Evolutionary conservation across 2,797 vertebrate species (phyloP).

Genomic region (Triplophysa yarkandensis): DNA sequence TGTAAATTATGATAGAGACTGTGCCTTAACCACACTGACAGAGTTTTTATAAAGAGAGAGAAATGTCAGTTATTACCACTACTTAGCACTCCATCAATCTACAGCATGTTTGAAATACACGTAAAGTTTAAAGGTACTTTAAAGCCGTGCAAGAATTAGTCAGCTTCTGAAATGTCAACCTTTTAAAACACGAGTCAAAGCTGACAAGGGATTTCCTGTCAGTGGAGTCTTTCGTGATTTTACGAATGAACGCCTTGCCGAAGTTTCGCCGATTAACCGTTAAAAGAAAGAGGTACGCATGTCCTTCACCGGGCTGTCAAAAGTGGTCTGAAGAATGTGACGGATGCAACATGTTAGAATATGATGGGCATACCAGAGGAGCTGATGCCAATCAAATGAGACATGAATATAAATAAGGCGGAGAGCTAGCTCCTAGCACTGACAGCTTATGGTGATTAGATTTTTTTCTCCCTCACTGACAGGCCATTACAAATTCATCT

Average conservation of each 20-base stretch:
- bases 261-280: background rate
- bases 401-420: conserved; percentile 53
- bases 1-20: background rate
- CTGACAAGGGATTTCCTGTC: background rate
- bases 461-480: conserved; percentile 39
- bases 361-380: conserved; percentile 47
- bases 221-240: background rate
- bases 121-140: conserved; percentile 5
- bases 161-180: conserved; percentile 27
- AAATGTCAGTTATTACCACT: background rate
- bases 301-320: background rate
- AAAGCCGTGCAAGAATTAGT: background rate
- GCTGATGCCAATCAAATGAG: conserved; percentile 56
- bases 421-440: conserved; percentile 32
- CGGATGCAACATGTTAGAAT: conserved; percentile 21
- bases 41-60: background rate
- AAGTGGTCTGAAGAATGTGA: conserved; percentile 22
- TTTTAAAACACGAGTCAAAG: conserved; percentile 18
- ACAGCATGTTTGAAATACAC: conserved; percentile 5
- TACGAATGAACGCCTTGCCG: background rate
- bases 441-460: conserved; percentile 56
- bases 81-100: conserved; percentile 4
- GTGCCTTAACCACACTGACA: background rate
- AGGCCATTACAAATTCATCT: conserved; percentile 56
- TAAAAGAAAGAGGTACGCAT: background rate